Evolutionary conservation across 1,140 invertebrate genomes (phyloP).

Genomic region (Zelostemma sp.): DNA sequence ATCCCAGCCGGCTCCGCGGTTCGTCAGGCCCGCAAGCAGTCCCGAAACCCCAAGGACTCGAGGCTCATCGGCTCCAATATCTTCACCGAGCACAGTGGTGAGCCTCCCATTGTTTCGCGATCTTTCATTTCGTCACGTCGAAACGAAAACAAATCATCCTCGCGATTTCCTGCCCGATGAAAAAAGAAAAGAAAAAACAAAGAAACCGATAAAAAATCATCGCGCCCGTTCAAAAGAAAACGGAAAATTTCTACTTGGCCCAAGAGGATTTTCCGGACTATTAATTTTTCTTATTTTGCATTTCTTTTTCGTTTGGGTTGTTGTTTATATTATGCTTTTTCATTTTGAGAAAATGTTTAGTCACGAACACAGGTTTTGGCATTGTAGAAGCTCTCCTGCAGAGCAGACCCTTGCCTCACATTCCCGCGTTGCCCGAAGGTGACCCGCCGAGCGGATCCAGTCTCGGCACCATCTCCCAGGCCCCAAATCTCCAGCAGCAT

Average conservation of each 20-base stretch:
- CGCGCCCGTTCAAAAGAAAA: too few relatives aligned
- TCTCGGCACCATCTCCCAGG: slow-evolving; percentile 63
- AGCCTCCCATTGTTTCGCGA: slow-evolving; percentile 48
- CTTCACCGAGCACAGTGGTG: slow-evolving; percentile 92
- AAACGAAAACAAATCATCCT: too few relatives aligned
- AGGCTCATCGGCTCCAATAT: slow-evolving; percentile 87
- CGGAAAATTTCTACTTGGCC: too few relatives aligned
- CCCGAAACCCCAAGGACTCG: slow-evolving; percentile 80
- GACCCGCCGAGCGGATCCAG: slow-evolving; percentile 72
- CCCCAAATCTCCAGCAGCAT: slow-evolving; percentile 65
- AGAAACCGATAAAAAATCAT: too few relatives aligned
- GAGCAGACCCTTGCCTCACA: slow-evolving; percentile 90
- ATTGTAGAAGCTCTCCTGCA: slow-evolving; percentile 91
- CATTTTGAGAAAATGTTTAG: neutral
- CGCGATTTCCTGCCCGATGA: too few relatives aligned
- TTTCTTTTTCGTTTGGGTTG: neutral
- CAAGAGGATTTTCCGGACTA: too few relatives aligned
- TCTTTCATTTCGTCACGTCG: too few relatives aligned
- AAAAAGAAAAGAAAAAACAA: too few relatives aligned
- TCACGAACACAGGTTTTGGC: slow-evolving; percentile 23
- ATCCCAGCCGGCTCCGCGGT: slow-evolving; percentile 76
- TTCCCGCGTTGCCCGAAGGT: slow-evolving; percentile 81
- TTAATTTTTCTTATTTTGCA: too few relatives aligned
- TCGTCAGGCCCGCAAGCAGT: slow-evolving; percentile 78
- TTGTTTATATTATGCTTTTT: neutral